A percentile compares a stretch with the other conserved stretches of the same genome.
These are phyloP conservation scores for Desmophyllum pertusum DNA, from an alignment of 92 coral and sea anemone species.

Conservation along the genomic window DNA sequence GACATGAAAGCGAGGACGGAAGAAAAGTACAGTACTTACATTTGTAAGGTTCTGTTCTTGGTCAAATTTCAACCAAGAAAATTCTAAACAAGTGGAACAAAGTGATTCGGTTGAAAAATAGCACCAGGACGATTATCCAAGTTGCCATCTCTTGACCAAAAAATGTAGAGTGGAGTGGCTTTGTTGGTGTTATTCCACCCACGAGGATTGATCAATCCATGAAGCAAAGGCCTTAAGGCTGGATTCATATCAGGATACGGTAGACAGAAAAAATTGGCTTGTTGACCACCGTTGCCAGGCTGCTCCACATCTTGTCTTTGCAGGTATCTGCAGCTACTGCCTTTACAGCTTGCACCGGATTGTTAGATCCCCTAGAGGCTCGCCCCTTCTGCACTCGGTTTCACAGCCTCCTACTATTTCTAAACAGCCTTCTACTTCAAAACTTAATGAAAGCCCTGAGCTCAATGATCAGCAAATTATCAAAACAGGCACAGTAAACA, in stretches of 20 bases:
- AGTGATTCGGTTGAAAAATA: conserved; percentile 58
- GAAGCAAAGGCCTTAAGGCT: background rate
- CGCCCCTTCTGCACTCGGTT: too few species aligned
- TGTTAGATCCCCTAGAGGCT: too few species aligned
- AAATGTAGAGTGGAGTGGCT: conserved; percentile 20
- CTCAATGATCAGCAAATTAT: too few species aligned
- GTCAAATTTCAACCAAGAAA: conserved; percentile 19
- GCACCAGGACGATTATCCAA: conserved; percentile 62
- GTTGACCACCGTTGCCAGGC: conserved; percentile 41
- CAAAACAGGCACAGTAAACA: too few species aligned
- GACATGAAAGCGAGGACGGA: too few species aligned
- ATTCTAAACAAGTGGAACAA: conserved; percentile 26
- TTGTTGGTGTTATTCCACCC: background rate
- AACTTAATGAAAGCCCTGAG: too few species aligned
- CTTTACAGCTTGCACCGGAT: conserved; percentile 43
- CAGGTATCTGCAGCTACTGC: conserved; percentile 40
- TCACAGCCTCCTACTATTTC: too few species aligned
- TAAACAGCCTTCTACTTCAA: too few species aligned
- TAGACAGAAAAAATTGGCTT: conserved; percentile 45
- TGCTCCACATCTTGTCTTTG: conserved; percentile 27
- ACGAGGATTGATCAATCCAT: background rate
- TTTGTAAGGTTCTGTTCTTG: background rate
- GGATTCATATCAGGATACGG: conserved; percentile 26
- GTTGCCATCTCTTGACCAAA: conserved; percentile 59
- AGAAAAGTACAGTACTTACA: too few species aligned